Percentiles rank a stretch among this genome's conserved stretches.
Conservation (phyloP, 2,888 invertebrate genomes). For the Leucozona laternaria region DNA sequence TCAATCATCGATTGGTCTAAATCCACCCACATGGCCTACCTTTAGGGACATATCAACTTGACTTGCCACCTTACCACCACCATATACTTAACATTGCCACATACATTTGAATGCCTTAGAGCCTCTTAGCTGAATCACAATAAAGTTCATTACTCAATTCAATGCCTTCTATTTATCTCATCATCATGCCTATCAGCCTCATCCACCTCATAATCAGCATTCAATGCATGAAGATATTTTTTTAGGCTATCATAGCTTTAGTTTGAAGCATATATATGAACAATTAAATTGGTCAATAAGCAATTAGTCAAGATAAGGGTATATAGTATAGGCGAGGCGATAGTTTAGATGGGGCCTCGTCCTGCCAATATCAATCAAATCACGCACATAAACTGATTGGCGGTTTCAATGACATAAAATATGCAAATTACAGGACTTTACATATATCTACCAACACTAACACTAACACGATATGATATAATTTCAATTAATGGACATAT, state of each 20-base stretch:
- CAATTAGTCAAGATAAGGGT: constrained; percentile 35
- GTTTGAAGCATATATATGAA: constrained; percentile 17
- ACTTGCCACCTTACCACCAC: background rate
- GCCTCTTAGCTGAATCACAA: background rate
- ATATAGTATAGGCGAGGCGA: background rate
- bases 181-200: background rate
- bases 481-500: constrained; percentile 64
- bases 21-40: background rate
- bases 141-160: constrained; percentile 17
- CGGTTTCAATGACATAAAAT: constrained; percentile 64
- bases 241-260: constrained; percentile 1
- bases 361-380: constrained; percentile 57
- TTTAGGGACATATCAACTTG: constrained; percentile 22
- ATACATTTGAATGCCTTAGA: background rate
- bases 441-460: constrained; percentile 7
- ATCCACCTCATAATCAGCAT: constrained; percentile 12
- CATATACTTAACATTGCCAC: background rate
- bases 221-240: constrained; percentile 3
- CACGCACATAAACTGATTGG: constrained; percentile 61
- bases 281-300: constrained; percentile 63
- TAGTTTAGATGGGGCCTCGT: background rate
- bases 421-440: constrained; percentile 53
- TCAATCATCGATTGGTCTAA: too few species aligned
- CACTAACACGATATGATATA: constrained; percentile 6
- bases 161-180: too few species aligned